A percentile compares a stretch with the other conserved stretches of the same genome.
These are phyloP conservation scores for Eupithecia exiguata DNA, from an alignment of 2,888 invertebrate species.

Conservation along the genomic window DNA sequence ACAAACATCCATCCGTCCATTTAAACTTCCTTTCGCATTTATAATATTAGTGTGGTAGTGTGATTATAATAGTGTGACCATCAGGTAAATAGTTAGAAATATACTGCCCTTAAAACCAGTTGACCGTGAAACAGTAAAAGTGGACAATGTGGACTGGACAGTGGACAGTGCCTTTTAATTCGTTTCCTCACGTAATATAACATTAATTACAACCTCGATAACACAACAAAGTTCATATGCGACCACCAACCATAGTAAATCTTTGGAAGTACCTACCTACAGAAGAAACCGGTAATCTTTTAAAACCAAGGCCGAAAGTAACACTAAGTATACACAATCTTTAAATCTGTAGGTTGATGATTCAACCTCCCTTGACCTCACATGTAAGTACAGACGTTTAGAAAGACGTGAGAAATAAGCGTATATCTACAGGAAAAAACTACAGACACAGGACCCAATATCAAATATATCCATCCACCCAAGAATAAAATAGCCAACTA, in stretches of 20 bases:
- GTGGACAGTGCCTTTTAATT: neutral
- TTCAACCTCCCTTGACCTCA: conserved; percentile 27
- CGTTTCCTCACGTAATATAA: neutral
- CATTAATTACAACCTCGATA: neutral
- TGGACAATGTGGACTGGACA: neutral
- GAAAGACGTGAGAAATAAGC: conserved; percentile 4
- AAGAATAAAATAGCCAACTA: no score
- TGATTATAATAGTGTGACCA: neutral
- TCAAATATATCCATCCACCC: neutral
- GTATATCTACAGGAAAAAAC: neutral
- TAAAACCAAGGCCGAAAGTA: conserved; percentile 17
- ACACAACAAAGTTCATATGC: neutral
- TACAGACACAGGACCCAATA: neutral
- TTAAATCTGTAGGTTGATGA: conserved; percentile 12
- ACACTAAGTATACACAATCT: conserved; percentile 16
- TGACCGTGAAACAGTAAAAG: neutral
- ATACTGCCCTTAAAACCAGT: conserved; percentile 16
- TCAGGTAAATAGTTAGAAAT: conserved; percentile 18
- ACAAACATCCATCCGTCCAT: no score
- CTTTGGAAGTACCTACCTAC: neutral
- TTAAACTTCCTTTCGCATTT: no score
- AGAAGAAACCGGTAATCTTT: conserved; percentile 6
- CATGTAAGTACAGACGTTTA: conserved; percentile 3
- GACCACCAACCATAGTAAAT: neutral
- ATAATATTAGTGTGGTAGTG: no score